A percentile compares a stretch with the other conserved stretches of the same genome.
Conservation (phyloP, 2,888 invertebrate genomes). For the Meteorus colon region DNA sequence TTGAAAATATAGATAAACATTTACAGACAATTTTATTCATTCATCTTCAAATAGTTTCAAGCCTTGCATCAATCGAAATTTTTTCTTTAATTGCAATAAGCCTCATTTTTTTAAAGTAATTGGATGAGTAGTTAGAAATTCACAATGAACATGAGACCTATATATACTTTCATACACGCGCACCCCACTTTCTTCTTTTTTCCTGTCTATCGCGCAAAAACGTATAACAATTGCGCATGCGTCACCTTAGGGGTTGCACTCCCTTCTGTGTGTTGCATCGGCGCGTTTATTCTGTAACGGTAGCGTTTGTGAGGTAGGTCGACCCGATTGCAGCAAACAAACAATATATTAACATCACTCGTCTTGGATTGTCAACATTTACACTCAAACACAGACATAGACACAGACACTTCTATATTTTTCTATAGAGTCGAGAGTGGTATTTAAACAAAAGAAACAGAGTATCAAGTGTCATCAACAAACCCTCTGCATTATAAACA, state of each 20-base stretch:
- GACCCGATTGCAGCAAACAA: slow-evolving; percentile 45
- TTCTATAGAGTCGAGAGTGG: background rate
- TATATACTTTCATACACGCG: background rate
- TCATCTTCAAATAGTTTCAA: too few relatives aligned
- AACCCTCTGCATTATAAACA: background rate
- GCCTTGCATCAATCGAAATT: background rate
- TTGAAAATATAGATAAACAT: slow-evolving; percentile 47
- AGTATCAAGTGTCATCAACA: background rate
- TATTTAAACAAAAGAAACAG: background rate
- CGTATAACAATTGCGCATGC: slow-evolving; percentile 57
- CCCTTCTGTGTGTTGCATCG: slow-evolving; percentile 54
- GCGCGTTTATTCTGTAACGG: slow-evolving; percentile 63
- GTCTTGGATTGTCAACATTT: background rate
- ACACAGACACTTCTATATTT: background rate
- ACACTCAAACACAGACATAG: background rate
- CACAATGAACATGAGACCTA: background rate
- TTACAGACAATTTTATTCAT: background rate
- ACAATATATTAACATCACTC: slow-evolving; percentile 14
- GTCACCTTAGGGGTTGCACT: slow-evolving; percentile 54
- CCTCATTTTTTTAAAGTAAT: background rate
- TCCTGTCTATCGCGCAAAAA: background rate
- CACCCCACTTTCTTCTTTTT: background rate
- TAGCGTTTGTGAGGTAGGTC: slow-evolving; percentile 65
- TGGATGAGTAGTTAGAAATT: background rate
- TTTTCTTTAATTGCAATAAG: background rate